Base-by-base conservation (phyloP, 2,888 invertebrate species). In the Dendrolimus pini region DNA sequence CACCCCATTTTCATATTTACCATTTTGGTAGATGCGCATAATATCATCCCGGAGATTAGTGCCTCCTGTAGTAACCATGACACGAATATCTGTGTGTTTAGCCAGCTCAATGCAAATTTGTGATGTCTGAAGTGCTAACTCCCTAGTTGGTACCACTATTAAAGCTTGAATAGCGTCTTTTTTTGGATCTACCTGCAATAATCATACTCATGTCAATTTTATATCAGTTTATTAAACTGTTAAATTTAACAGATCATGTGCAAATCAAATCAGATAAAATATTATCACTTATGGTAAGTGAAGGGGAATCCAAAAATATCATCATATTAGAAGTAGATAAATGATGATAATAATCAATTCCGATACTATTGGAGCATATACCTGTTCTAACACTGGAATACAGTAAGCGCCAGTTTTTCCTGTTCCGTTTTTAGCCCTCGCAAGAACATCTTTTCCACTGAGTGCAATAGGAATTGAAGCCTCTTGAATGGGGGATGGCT, bases 1-100 rank as follows among this genome's bases (percentile, higher is more conserved):
- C 30, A 30, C 30, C 30, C 3, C 6, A 30, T 30, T 30, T 30
- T 30, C 30, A 53, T 62, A 59, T 80, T 82, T 83, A 97, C 97
- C 97, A 93, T 98, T 98, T 89, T 99, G 98, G 92, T 98, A 98
- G 84, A 99, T 97, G 91, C 99, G 96, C 96, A 99, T 97, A 84
- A 99, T 99, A 90, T 99, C 99, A 91, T 99, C 99, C 82, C 98
- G 96, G 77, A 97, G 93, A 91, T 96, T 96, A 71, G 99, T 99
- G 74, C 99, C 99, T 82, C 99, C 99, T 69, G 99, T 99, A 74
- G 99, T 99, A 65, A 99, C 99, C 99, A 99, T 99, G 69, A 99
- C 97, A 85, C 98, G 96, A 77, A 98, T 95, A 82, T 97, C 96
- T 92, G 99, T 94, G 89, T 99, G 99, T 90, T 99, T 99, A 67